Percentiles rank a stretch among this genome's conserved stretches.
Evolutionary conservation across 2,888 invertebrate genomes (phyloP).

Genomic region (Mythimna pallens): DNA sequence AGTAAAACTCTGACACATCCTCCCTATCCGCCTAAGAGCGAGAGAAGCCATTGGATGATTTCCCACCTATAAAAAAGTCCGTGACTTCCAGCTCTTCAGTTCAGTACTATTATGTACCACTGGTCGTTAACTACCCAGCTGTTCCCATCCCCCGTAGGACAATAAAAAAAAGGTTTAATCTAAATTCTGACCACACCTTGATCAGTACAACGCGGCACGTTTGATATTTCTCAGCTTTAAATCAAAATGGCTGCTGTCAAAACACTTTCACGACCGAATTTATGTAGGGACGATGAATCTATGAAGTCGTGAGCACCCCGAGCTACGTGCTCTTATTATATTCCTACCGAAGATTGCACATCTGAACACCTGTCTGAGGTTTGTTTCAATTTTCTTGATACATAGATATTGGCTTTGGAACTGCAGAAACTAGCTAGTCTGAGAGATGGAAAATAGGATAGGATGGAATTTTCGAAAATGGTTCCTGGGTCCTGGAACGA

Average conservation of each 20-base stretch:
- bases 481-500: too few relatives aligned
- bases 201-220: constrained; percentile 29
- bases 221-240: constrained; percentile 53
- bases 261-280: constrained; percentile 65
- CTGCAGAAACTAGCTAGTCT: not conserved
- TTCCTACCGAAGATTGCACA: constrained; percentile 49
- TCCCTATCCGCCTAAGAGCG: too few relatives aligned
- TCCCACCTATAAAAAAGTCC: too few relatives aligned
- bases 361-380: constrained; percentile 53
- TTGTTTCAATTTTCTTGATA: constrained; percentile 55
- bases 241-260: constrained; percentile 58
- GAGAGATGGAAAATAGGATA: not conserved
- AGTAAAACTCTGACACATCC: too few relatives aligned
- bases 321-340: constrained; percentile 59
- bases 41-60: too few relatives aligned
- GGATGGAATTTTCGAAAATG: too few relatives aligned
- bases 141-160: too few relatives aligned
- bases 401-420: constrained; percentile 20
- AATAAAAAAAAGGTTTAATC: not conserved
- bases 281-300: constrained; percentile 64
- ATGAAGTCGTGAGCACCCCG: constrained; percentile 64
- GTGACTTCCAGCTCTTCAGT: too few relatives aligned
- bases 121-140: too few relatives aligned
- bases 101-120: too few relatives aligned
- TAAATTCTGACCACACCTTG: constrained; percentile 27